Conservation (phyloP, 2,797 vertebrate genomes). For the Rhinatrema bivittatum region DNA sequence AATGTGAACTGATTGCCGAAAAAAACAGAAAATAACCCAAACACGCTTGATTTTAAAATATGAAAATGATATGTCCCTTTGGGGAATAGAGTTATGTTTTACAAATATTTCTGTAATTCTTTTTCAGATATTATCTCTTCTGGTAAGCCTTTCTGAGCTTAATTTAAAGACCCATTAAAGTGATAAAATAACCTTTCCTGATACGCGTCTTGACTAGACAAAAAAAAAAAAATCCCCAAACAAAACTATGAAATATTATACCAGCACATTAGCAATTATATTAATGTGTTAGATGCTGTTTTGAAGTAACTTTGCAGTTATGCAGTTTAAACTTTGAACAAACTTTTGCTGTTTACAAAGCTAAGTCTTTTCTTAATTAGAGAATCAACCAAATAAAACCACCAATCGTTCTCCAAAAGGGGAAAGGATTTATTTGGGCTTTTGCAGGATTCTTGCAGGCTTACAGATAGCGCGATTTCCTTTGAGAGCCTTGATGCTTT, state of each 20-base stretch:
- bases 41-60: constrained; percentile 51
- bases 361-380: constrained; percentile 32
- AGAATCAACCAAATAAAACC: constrained; percentile 22
- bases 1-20: constrained; percentile 60
- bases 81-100: constrained; percentile 46
- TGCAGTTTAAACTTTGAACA: constrained; percentile 28
- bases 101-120: constrained; percentile 44
- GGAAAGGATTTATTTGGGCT: rapidly evolving
- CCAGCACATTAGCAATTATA: constrained; percentile 14
- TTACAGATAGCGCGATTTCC: background rate
- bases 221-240: no score
- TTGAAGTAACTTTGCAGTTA: constrained; percentile 22
- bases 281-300: constrained; percentile 19
- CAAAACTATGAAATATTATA: background rate
- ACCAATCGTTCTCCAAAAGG: background rate
- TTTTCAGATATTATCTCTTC: constrained; percentile 38
- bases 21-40: constrained; percentile 53
- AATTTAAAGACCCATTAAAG: constrained; percentile 41
- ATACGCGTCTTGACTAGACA: constrained; percentile 14
- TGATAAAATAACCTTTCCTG: constrained; percentile 27
- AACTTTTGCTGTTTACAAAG: constrained; percentile 26
- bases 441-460: background rate
- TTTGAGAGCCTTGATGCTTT: background rate
- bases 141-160: constrained; percentile 37
- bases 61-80: constrained; percentile 54